Evolutionary conservation across 2,113 vertebrate genomes (phyloP).

Genomic region (Callospermophilus lateralis): DNA sequence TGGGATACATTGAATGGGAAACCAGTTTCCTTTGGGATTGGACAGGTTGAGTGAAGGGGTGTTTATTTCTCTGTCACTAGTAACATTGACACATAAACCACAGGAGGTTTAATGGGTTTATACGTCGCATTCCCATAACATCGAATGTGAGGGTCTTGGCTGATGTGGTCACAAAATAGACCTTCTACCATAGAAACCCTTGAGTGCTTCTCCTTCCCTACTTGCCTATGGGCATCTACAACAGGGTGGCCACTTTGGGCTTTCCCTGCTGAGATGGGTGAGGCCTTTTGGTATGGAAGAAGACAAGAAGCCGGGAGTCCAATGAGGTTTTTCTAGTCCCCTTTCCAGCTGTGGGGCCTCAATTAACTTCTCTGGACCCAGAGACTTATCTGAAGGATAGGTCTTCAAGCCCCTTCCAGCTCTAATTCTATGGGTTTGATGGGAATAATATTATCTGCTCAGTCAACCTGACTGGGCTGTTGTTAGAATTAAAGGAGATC

Average conservation of each 20-base stretch:
- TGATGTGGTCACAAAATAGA: background rate
- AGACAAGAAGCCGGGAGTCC: background rate
- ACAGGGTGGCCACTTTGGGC: background rate
- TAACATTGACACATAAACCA: background rate
- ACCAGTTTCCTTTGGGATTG: background rate
- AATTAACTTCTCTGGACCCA: background rate
- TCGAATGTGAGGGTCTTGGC: background rate
- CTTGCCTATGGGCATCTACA: background rate
- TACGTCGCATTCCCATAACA: background rate
- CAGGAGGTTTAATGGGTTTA: background rate
- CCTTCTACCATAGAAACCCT: background rate
- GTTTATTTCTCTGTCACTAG: background rate
- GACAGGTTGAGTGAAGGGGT: background rate
- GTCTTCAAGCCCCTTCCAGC: conserved; percentile 49
- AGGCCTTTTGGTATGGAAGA: background rate
- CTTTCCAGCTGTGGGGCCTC: background rate
- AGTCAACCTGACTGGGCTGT: conserved; percentile 56
- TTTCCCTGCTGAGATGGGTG: background rate
- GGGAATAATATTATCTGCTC: conserved; percentile 65
- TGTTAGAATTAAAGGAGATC: conserved; percentile 78
- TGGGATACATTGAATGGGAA: background rate
- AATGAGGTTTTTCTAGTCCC: background rate
- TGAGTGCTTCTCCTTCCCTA: background rate
- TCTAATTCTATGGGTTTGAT: conserved; percentile 26
- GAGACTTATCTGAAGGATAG: conserved; percentile 39